Evolutionary conservation across 2,888 invertebrate genomes (phyloP).

Genomic region (Salpingus planirostris): DNA sequence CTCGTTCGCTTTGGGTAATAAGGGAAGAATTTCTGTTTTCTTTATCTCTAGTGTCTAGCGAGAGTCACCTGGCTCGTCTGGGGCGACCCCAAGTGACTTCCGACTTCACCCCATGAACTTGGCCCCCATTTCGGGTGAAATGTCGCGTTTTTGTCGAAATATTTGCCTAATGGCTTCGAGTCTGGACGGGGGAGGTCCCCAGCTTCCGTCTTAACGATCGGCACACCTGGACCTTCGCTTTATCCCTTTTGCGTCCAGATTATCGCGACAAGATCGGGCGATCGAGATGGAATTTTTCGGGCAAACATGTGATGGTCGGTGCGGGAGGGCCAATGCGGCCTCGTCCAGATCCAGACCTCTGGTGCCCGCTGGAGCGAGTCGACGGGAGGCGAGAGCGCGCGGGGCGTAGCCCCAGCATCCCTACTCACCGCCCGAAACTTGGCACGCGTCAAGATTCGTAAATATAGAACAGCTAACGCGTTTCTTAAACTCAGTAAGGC

Average conservation of each 20-base stretch:
- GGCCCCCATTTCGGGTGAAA: not conserved
- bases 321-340: constrained; percentile 15
- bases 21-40: too few species aligned
- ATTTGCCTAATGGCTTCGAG: not conserved
- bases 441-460: constrained; percentile 43
- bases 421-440: constrained; percentile 37
- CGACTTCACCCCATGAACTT: not conserved
- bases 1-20: too few species aligned
- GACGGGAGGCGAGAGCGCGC: too few species aligned
- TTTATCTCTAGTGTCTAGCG: not conserved
- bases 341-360: not conserved
- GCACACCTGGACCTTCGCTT: too few species aligned
- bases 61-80: not conserved
- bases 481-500: constrained; percentile 36
- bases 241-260: too few species aligned
- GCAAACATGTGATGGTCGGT: too few species aligned
- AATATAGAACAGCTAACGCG: constrained; percentile 43
- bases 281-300: too few species aligned
- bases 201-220: too few species aligned
- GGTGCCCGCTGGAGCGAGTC: not conserved
- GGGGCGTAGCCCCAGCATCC: constrained; percentile 14
- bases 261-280: too few species aligned
- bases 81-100: not conserved
- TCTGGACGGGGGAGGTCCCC: not conserved
- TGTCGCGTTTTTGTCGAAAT: not conserved